Conservation (phyloP, 2,113 vertebrate genomes). For the Gavialis gangeticus region DNA sequence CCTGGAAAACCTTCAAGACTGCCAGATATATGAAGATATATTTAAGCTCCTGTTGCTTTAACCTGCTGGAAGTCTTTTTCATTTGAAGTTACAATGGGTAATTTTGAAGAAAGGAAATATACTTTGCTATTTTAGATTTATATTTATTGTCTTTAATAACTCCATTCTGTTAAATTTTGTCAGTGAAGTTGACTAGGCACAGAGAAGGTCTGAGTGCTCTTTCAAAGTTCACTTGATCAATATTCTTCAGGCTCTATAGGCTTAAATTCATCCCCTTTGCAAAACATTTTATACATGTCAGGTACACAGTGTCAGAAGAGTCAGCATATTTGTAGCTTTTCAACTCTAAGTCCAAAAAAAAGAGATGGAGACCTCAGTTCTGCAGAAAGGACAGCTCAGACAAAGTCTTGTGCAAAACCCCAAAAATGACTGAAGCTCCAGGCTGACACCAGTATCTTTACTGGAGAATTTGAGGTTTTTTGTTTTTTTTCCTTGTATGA, state of each 20-base stretch:
- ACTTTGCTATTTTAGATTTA: background rate
- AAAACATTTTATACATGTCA: background rate
- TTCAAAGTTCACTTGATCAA: background rate
- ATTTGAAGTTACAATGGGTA: background rate
- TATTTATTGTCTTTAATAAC: background rate
- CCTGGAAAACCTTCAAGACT: background rate
- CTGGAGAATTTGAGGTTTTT: background rate
- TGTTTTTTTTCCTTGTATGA: background rate
- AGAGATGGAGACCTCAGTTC: background rate
- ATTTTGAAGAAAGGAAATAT: background rate
- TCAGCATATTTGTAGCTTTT: background rate
- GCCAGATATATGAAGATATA: background rate
- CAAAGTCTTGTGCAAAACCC: background rate
- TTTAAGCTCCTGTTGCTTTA: background rate
- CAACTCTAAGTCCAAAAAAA: background rate
- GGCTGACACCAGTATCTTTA: background rate
- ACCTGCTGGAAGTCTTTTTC: background rate
- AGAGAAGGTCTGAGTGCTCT: background rate
- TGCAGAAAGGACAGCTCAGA: background rate
- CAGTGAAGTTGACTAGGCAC: background rate
- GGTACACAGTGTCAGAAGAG: background rate
- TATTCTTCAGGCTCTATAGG: background rate
- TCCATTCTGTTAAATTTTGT: background rate
- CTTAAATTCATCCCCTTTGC: background rate
- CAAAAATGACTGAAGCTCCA: background rate